Conservation (phyloP, 1,140 invertebrate genomes). For the Drosophila kurseongensis region DNA sequence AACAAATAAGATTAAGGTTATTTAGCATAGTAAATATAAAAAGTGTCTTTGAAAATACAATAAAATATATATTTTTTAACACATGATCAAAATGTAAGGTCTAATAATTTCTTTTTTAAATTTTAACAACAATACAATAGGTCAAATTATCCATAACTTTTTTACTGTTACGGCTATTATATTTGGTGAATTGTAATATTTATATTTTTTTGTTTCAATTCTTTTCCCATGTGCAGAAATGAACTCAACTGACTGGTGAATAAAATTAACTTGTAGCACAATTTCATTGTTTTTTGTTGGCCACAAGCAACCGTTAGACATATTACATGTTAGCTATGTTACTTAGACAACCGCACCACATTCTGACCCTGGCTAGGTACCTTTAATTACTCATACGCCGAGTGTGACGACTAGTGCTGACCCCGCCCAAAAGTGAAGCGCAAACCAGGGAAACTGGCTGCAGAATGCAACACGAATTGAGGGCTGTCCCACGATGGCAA, state of each 20-base stretch:
- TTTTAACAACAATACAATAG: no score
- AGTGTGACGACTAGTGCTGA: conserved; percentile 48
- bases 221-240: conserved; percentile 6
- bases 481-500: conserved; percentile 40
- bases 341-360: conserved; percentile 58
- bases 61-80: no score
- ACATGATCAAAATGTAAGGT: no score
- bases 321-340: conserved; percentile 31
- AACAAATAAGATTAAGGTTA: no score
- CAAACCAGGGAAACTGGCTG: conserved; percentile 2
- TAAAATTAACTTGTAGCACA: conserved; percentile 30
- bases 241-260: conserved; percentile 17
- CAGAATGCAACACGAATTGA: conserved; percentile 35
- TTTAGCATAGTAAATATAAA: no score
- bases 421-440: conserved; percentile 40
- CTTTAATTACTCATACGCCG: conserved; percentile 75
- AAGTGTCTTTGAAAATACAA: no score
- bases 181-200: no score
- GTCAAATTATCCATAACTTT: no score
- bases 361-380: conserved; percentile 60
- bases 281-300: conserved; percentile 31
- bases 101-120: no score
- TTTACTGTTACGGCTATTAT: no score
- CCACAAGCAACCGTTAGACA: conserved; percentile 44
- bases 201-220: neutral